These are phyloP conservation scores for Contarinia nasturtii DNA, from an alignment of 1,140 invertebrate genomes.

Conservation along the genomic window DNA sequence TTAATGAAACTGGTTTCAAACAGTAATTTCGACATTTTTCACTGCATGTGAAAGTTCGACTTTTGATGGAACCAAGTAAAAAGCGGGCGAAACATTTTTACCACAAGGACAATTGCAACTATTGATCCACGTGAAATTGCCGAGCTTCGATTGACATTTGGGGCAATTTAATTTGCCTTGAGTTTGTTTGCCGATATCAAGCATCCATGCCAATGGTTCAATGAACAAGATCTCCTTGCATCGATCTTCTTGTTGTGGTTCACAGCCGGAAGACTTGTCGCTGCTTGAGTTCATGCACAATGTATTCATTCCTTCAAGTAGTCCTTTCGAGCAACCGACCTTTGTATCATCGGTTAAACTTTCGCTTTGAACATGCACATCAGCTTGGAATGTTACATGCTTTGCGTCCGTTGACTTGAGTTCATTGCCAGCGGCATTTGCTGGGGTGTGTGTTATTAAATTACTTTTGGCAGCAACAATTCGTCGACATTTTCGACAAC, in stretches of 20 bases:
- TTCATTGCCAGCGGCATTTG: slow-evolving; percentile 16
- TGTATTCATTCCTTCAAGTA: background rate
- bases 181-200: slow-evolving; percentile 39
- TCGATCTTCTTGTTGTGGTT: slow-evolving; percentile 15
- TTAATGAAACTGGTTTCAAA: slow-evolving; percentile 32
- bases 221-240: slow-evolving; percentile 58
- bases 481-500: slow-evolving; percentile 58
- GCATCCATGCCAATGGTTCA: slow-evolving; percentile 70
- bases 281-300: slow-evolving; percentile 9
- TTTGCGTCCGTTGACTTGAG: background rate
- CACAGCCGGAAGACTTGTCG: slow-evolving; percentile 2
- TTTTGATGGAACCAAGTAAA: slow-evolving; percentile 70
- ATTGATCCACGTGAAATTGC: slow-evolving; percentile 70
- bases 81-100: slow-evolving; percentile 62
- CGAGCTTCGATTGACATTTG: slow-evolving; percentile 58
- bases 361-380: slow-evolving; percentile 8
- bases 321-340: background rate
- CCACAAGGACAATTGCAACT: slow-evolving; percentile 69
- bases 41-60: slow-evolving; percentile 72
- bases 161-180: slow-evolving; percentile 69
- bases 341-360: background rate
- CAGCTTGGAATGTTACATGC: background rate
- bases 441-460: slow-evolving; percentile 44
- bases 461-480: slow-evolving; percentile 60
- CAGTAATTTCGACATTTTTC: slow-evolving; percentile 65